These are phyloP conservation scores for Caenorhabditis doughertyi DNA, from an alignment of 2,888 invertebrate species.

Conservation along the genomic window DNA sequence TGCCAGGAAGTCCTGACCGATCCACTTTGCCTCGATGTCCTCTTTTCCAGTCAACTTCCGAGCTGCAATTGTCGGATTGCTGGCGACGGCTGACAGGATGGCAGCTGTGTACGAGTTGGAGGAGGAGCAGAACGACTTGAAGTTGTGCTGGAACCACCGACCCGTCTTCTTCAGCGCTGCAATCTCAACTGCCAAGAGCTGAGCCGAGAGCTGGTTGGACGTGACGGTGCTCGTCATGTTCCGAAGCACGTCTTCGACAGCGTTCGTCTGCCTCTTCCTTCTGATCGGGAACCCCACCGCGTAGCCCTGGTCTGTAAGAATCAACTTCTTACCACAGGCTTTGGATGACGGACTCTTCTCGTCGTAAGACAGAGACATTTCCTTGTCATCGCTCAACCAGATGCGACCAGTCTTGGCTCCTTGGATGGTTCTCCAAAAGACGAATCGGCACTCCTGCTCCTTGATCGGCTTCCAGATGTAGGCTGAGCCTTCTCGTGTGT, in stretches of 20 bases:
- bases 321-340: not conserved
- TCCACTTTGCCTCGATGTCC: slow-evolving; percentile 13
- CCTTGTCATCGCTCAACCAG: not conserved
- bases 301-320: not conserved
- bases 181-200: slow-evolving; percentile 17
- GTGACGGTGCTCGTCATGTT: slow-evolving; percentile 20
- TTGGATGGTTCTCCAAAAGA: not conserved
- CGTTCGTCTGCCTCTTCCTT: too few species aligned
- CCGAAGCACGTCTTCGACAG: too few species aligned
- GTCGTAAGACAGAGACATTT: not conserved
- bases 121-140: not conserved
- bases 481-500: slow-evolving; percentile 4
- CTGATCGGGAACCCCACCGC: not conserved
- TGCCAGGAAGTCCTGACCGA: slow-evolving; percentile 6
- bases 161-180: not conserved
- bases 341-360: too few species aligned
- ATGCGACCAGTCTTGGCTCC: not conserved
- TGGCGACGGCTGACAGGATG: not conserved
- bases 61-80: slow-evolving; percentile 11
- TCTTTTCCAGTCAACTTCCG: not conserved
- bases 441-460: not conserved
- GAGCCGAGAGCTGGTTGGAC: slow-evolving; percentile 19
- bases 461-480: slow-evolving; percentile 7
- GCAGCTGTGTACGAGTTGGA: not conserved
- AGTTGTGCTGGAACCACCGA: not conserved